Base-by-base conservation (phyloP, 2,888 invertebrate species). In the Dusona sp. region DNA sequence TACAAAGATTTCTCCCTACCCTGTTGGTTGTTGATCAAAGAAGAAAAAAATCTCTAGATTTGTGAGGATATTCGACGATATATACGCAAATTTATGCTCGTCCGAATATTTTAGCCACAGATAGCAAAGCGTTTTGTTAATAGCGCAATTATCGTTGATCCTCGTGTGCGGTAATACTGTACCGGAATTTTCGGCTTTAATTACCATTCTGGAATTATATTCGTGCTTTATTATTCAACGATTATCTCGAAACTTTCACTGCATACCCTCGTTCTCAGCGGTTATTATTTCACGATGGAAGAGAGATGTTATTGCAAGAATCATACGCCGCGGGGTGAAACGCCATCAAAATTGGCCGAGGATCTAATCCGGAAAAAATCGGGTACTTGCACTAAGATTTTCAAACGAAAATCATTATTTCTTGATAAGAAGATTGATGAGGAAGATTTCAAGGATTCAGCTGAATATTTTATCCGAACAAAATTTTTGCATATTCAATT, bases 121-220 rank as follows among this genome's bases (percentile, higher is more conserved):
- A 61, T 57, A 73, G 77, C 80, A 19, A 64, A 72, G 38, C 42
- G 68, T 73, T 85, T 78, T 81, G 79, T 84, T 84, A 80, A 85
- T 85, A 75, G 70, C 82, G 64, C 29, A 74, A 83, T 85, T 64
- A 74, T 79, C 85, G 51, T 70, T 57, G 33, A 29, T 51, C 54
- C 36, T 54, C 45, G 19, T 42, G 38, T 57, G 73, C 73, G 68
- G 51, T 72, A 72, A 72, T 72, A 29, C 29, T 51, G 11, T 9
- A 29, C 29, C 42, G 45, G 42, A 73, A 77, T 84, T 80, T 80
- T 80, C 38, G 72, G 42, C 42, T 61, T 84, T 84, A 64, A 84
- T 84, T 84, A 80, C 42, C 75, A 80, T 84, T 33, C 36, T 19
- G 61, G 72, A 77, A 80, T 72, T 48, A 72, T 68, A 65, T 57